phyloP scores from a whole-genome alignment of 2,797 vertebrate genomes.

The Petrocephalus sullivani region DNA sequence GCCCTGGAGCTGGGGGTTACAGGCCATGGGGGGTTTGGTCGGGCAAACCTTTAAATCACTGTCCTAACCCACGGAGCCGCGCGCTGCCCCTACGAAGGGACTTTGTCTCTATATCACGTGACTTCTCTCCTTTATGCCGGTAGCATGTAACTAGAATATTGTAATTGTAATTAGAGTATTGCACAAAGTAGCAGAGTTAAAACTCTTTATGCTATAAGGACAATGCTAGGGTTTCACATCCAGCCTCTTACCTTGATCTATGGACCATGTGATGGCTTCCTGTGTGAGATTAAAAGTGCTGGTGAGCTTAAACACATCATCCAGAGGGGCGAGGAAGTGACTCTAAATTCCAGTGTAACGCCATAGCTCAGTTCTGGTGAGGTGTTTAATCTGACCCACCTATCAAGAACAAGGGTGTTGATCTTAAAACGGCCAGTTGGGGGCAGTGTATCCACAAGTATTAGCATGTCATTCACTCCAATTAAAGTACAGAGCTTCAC shows the following conservation, averaged over 20 bases:
- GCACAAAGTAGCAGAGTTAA: not conserved
- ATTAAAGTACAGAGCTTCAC: not conserved
- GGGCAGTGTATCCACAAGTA: not conserved
- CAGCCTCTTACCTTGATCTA: not conserved
- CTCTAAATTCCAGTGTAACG: not conserved
- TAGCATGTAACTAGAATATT: no score
- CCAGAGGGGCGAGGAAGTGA: not conserved
- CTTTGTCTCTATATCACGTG: not conserved
- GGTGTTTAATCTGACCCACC: not conserved
- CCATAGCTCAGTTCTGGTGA: not conserved
- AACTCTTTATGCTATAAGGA: not conserved
- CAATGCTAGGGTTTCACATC: not conserved
- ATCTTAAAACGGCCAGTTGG: not conserved
- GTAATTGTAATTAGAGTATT: not conserved
- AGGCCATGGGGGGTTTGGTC: not conserved
- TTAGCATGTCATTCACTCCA: not conserved
- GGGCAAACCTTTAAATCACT: not conserved
- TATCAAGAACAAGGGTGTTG: not conserved
- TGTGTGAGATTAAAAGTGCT: not conserved
- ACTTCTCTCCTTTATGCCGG: not conserved
- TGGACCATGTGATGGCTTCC: not conserved
- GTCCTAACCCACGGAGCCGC: not conserved
- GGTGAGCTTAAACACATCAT: not conserved
- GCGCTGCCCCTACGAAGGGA: not conserved
- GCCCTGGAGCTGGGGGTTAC: not conserved